Conservation (phyloP, 2,113 vertebrate species). For the Camelus bactrianus region DNA sequence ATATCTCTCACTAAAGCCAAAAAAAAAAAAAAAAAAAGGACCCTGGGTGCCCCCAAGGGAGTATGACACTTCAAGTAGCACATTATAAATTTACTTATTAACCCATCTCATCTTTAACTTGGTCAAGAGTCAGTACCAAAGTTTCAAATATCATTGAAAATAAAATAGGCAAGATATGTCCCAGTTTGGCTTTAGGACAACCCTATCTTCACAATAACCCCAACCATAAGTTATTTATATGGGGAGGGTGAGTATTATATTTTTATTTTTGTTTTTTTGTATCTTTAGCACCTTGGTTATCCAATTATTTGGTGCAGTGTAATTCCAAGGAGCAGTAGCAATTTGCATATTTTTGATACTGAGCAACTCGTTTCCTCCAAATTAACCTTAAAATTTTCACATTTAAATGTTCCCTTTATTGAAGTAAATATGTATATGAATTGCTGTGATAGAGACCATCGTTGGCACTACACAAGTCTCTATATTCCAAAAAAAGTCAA, state of each 20-base stretch:
- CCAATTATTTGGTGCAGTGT: neutral
- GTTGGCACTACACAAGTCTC: neutral
- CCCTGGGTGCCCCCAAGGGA: neutral
- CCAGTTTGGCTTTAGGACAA: neutral
- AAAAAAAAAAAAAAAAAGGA: neutral
- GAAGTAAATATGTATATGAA: neutral
- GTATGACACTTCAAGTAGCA: neutral
- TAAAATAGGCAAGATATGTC: neutral
- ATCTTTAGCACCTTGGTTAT: neutral
- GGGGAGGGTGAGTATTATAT: too few species aligned
- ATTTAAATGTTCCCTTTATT: neutral
- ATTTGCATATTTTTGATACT: neutral
- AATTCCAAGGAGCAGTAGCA: neutral
- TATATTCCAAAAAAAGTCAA: neutral
- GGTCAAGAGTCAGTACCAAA: neutral
- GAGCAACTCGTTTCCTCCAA: neutral
- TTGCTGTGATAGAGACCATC: neutral
- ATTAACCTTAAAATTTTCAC: neutral
- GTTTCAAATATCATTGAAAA: neutral
- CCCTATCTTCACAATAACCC: rapidly evolving
- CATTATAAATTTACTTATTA: neutral
- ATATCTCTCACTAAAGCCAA: neutral
- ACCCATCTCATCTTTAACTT: neutral
- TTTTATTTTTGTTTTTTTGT: neutral
- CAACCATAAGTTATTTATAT: neutral